Conservation (phyloP, 1,140 invertebrate species). For the Trachymyrmex cornetzi region DNA sequence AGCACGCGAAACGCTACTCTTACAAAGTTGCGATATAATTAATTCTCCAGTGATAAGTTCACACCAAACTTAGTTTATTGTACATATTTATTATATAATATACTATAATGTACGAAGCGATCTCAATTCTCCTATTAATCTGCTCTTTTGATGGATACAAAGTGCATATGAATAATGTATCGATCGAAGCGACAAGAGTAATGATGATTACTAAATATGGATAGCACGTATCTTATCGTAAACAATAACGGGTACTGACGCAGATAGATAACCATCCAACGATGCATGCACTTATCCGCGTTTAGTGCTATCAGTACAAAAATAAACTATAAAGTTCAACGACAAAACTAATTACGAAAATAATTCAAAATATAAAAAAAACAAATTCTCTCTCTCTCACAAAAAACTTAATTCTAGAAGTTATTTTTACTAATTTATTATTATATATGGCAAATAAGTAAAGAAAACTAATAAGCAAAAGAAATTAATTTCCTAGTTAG, state of each 20-base stretch:
- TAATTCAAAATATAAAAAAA: neutral
- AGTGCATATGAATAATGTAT: constrained; percentile 48
- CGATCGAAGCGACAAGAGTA: constrained; percentile 20
- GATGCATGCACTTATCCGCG: neutral
- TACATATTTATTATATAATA: neutral
- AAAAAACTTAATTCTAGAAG: neutral
- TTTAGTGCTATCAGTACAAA: neutral
- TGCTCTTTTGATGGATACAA: neutral
- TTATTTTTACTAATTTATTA: neutral
- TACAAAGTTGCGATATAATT: constrained; percentile 29
- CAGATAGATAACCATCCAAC: constrained; percentile 37
- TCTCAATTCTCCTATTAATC: neutral
- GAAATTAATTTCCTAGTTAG: neutral
- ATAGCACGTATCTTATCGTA: constrained; percentile 69
- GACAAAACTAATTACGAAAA: constrained; percentile 6
- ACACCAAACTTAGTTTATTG: neutral
- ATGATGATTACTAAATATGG: constrained; percentile 58
- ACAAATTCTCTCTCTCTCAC: neutral
- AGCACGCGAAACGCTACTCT: neutral
- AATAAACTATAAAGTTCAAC: neutral
- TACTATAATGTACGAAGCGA: neutral
- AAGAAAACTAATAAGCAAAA: neutral
- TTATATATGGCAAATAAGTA: neutral
- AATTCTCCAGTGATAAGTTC: constrained; percentile 24
- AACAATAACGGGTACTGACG: constrained; percentile 63